phyloP scores from a whole-genome alignment of 1,140 invertebrate species.

The Nymphalis io region DNA sequence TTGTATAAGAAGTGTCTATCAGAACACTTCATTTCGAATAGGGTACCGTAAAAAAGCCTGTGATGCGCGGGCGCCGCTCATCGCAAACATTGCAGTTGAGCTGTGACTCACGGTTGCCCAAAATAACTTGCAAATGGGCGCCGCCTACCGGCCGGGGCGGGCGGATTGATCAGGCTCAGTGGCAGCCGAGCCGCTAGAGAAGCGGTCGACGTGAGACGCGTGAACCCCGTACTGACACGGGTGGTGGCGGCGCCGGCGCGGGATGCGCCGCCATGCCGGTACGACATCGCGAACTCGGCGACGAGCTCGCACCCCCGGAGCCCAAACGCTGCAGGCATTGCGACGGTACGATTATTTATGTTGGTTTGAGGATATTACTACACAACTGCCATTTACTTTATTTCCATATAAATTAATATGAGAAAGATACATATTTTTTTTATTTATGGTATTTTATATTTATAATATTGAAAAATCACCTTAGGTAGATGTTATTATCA shows the following conservation, averaged over 20 bases:
- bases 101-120: slow-evolving; percentile 72
- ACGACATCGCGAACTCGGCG: slow-evolving; percentile 77
- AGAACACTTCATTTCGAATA: slow-evolving; percentile 27
- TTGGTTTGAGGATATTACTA: slow-evolving; percentile 17
- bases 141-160: slow-evolving; percentile 74
- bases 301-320: slow-evolving; percentile 76
- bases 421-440: no score
- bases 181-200: slow-evolving; percentile 71
- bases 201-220: slow-evolving; percentile 58
- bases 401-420: no score
- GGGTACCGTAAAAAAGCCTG: slow-evolving; percentile 55
- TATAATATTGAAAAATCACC: no score
- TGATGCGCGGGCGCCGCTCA: slow-evolving; percentile 68
- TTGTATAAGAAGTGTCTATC: neutral
- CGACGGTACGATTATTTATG: slow-evolving; percentile 66
- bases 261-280: slow-evolving; percentile 79
- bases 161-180: slow-evolving; percentile 68
- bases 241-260: slow-evolving; percentile 74
- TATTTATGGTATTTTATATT: no score
- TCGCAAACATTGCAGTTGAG: slow-evolving; percentile 61
- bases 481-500: no score
- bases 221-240: slow-evolving; percentile 57
- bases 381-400: neutral
- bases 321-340: slow-evolving; percentile 81
- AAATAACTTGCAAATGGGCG: slow-evolving; percentile 75